Evolutionary conservation across 2,797 vertebrate species (phyloP).

Genomic region (Geotrypetes seraphini): DNA sequence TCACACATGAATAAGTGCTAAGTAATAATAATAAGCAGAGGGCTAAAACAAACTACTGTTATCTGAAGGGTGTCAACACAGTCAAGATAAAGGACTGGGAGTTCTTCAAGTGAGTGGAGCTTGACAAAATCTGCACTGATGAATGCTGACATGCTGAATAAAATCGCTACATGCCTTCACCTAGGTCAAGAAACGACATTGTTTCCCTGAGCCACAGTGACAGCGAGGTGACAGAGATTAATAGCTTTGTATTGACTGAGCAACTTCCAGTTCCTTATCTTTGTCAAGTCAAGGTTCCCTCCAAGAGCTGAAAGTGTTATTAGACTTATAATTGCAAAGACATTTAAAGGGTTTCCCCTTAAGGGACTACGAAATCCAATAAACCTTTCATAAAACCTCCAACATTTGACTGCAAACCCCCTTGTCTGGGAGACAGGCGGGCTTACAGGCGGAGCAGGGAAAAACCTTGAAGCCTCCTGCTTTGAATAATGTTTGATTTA

Average conservation of each 20-base stretch:
- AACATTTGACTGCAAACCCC: conserved; percentile 45
- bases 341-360: conserved; percentile 95
- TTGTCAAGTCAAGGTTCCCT: conserved; percentile 75
- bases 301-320: conserved; percentile 81
- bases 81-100: conserved; percentile 52
- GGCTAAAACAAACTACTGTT: conserved; percentile 26
- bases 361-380: conserved; percentile 91
- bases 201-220: conserved; percentile 68
- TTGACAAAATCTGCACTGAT: conserved; percentile 65
- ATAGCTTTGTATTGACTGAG: conserved; percentile 85
- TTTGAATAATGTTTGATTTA: conserved; percentile 79
- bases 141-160: conserved; percentile 71
- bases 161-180: conserved; percentile 59
- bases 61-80: conserved; percentile 47
- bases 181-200: conserved; percentile 73
- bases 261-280: conserved; percentile 84
- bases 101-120: conserved; percentile 48
- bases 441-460: conserved; percentile 40
- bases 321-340: conserved; percentile 94
- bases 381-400: conserved; percentile 82
- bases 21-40: conserved; percentile 56
- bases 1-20: conserved; percentile 51
- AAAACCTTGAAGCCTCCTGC: conserved; percentile 59
- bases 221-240: conserved; percentile 85
- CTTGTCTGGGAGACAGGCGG: conserved; percentile 35